A percentile compares a stretch with the other conserved stretches of the same genome.
phyloP scores from a whole-genome alignment of 2,113 vertebrate species.

The Holacanthus passer region DNA sequence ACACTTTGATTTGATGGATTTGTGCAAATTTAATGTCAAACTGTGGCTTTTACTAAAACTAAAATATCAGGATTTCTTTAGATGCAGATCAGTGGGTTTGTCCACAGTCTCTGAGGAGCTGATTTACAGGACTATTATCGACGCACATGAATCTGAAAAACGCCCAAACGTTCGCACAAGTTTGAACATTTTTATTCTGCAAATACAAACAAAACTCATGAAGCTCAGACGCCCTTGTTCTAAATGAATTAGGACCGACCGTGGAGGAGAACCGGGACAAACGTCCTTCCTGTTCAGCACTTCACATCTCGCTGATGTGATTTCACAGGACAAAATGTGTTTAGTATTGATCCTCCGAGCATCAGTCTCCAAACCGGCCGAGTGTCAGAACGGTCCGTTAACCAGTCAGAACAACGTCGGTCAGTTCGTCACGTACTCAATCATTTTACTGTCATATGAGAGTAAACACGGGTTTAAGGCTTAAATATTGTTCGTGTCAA shows the following conservation, averaged over 20 bases:
- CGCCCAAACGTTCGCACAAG: too few relatives aligned
- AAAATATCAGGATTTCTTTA: not conserved
- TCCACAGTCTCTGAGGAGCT: too few relatives aligned
- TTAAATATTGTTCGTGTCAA: too few relatives aligned
- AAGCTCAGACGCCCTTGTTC: not conserved
- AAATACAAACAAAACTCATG: not conserved
- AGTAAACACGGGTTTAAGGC: too few relatives aligned
- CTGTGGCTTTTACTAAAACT: not conserved
- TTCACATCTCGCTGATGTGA: slow-evolving; percentile 35
- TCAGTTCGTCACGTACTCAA: not conserved
- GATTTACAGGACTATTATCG: not conserved
- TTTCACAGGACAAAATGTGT: slow-evolving; percentile 40
- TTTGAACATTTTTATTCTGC: not conserved
- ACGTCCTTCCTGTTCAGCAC: slow-evolving; percentile 19
- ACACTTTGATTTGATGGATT: too few relatives aligned
- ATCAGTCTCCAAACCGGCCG: slow-evolving; percentile 7
- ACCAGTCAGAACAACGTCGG: slow-evolving; percentile 29
- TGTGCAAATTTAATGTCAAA: not conserved
- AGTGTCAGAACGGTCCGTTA: slow-evolving; percentile 28
- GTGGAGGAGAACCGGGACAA: not conserved
- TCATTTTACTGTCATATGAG: not conserved
- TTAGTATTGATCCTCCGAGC: slow-evolving; percentile 62
- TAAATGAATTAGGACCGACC: not conserved
- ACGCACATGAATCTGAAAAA: not conserved
- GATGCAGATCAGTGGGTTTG: not conserved